A percentile compares a stretch with the other conserved stretches of the same genome.
phyloP scores from a whole-genome alignment of 2,113 vertebrate genomes.

The Chloropsis cyanopogon region DNA sequence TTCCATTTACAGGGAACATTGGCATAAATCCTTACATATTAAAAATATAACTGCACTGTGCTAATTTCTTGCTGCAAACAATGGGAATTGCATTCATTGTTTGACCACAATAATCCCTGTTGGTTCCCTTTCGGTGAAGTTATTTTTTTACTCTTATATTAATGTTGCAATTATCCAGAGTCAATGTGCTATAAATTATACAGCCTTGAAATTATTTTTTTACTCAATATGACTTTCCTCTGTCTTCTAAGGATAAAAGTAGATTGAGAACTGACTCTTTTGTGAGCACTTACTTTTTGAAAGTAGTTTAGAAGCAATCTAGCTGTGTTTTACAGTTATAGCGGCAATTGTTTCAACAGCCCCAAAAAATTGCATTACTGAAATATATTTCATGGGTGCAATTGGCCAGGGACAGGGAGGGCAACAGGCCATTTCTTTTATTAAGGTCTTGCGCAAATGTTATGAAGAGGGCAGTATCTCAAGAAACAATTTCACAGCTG shows the following conservation, averaged over 20 bases:
- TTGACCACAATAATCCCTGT: conserved; percentile 54
- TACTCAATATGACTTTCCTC: conserved; percentile 76
- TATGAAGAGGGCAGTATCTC: conserved; percentile 88
- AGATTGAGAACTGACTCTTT: conserved; percentile 76
- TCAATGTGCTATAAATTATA: conserved; percentile 64
- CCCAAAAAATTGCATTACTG: conserved; percentile 84
- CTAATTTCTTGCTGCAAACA: conserved; percentile 48
- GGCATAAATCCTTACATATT: conserved; percentile 37
- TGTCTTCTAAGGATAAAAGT: conserved; percentile 75
- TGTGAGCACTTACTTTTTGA: conserved; percentile 80
- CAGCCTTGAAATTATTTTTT: conserved; percentile 67
- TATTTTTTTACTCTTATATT: conserved; percentile 53
- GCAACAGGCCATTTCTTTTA: conserved; percentile 83
- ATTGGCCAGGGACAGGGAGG: conserved; percentile 83
- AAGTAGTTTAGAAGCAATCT: conserved; percentile 86
- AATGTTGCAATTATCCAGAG: conserved; percentile 59
- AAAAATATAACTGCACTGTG: conserved; percentile 46
- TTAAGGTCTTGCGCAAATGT: conserved; percentile 82
- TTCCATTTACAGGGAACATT: conserved; percentile 15
- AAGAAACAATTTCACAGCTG: conserved; percentile 99
- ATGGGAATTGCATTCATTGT: conserved; percentile 45
- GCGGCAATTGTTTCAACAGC: conserved; percentile 83
- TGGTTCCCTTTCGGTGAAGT: conserved; percentile 19
- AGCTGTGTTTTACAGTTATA: conserved; percentile 82
- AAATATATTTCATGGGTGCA: conserved; percentile 86